Evolutionary conservation across 2,113 vertebrate genomes (phyloP).

Genomic region (Sapayoa aenigma): DNA sequence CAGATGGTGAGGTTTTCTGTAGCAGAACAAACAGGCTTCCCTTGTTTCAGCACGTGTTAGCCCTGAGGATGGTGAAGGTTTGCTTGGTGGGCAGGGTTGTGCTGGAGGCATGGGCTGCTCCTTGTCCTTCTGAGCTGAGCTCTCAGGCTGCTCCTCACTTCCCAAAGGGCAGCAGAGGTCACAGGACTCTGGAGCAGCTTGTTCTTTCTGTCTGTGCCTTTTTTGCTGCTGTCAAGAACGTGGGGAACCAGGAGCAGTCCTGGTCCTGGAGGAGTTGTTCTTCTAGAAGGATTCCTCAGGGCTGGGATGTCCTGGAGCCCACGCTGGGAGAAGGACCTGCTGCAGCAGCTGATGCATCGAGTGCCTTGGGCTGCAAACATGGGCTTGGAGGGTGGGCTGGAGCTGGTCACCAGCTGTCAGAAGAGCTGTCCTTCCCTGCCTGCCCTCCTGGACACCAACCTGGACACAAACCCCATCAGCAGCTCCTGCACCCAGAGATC

Average conservation of each 20-base stretch:
- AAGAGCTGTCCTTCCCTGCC: background rate
- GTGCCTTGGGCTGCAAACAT: background rate
- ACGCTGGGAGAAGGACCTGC: background rate
- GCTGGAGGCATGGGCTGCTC: background rate
- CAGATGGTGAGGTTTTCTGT: background rate
- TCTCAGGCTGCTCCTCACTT: background rate
- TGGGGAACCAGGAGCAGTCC: background rate
- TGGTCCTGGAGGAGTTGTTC: background rate
- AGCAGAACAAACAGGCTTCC: background rate
- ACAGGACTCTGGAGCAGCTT: background rate
- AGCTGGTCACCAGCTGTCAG: background rate
- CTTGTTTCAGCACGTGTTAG: background rate
- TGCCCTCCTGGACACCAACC: background rate
- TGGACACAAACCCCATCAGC: background rate
- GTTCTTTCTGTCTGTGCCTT: background rate
- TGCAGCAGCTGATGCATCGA: accelerated
- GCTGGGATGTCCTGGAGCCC: background rate
- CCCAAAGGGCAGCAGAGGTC: background rate
- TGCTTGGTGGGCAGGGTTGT: background rate
- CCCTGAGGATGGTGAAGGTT: background rate
- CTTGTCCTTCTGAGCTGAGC: background rate
- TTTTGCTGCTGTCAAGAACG: background rate
- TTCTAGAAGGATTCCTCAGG: background rate
- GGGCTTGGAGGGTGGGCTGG: background rate
- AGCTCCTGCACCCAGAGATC: background rate